A percentile compares a stretch with the other conserved stretches of the same genome.
Evolutionary conservation across 2,888 invertebrate species (phyloP).

Genomic region (Tanaodytes sp.): DNA sequence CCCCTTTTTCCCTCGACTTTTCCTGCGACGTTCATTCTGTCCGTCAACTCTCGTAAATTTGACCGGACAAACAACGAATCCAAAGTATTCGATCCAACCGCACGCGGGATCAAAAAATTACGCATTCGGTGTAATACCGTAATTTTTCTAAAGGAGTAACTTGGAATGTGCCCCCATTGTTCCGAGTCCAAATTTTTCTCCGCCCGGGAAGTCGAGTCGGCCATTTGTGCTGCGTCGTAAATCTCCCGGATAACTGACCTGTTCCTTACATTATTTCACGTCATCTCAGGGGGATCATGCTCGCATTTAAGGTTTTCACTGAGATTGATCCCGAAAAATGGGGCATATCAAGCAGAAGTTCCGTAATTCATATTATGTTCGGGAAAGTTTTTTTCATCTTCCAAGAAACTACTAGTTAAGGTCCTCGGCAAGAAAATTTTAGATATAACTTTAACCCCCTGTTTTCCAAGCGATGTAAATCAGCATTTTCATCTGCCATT

Average conservation of each 20-base stretch:
- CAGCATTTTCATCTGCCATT: too few species aligned
- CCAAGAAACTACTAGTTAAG: too few species aligned
- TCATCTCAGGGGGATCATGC: slow-evolving; percentile 47
- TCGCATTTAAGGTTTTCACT: slow-evolving; percentile 58
- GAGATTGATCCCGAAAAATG: slow-evolving; percentile 3
- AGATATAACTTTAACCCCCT: too few species aligned
- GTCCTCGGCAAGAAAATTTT: too few species aligned
- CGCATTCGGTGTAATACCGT: not conserved
- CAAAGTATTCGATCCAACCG: not conserved
- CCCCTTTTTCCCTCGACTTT: too few species aligned
- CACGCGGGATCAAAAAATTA: not conserved
- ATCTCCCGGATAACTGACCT: slow-evolving; percentile 67
- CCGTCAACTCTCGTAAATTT: too few species aligned
- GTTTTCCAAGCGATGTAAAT: too few species aligned
- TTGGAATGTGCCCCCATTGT: slow-evolving; percentile 35
- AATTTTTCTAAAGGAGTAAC: slow-evolving; percentile 14
- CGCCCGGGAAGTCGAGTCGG: slow-evolving; percentile 57
- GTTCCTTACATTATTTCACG: slow-evolving; percentile 54
- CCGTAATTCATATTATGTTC: too few species aligned
- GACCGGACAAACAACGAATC: not conserved
- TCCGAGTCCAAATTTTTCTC: slow-evolving; percentile 20
- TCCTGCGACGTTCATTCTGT: too few species aligned
- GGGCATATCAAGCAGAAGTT: too few species aligned
- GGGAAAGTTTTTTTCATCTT: slow-evolving; percentile 7
- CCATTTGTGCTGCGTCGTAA: slow-evolving; percentile 57